Conservation (phyloP, 2,888 invertebrate species). For the Drosophila multiciliata region DNA sequence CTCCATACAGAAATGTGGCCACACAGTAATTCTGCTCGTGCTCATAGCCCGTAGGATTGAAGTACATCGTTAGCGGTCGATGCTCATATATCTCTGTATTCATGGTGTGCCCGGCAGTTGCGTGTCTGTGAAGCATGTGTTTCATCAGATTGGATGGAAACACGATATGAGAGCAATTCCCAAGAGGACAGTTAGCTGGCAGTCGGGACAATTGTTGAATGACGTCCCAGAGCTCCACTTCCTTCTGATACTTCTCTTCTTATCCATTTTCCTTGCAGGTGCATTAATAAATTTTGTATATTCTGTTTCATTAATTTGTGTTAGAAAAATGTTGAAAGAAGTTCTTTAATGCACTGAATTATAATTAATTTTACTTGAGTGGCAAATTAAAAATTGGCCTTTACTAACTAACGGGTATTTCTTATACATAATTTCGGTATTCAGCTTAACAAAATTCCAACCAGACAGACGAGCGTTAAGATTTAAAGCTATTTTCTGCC, state of each 20-base stretch:
- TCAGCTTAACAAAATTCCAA: background rate
- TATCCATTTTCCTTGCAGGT: constrained; percentile 14
- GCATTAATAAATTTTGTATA: background rate
- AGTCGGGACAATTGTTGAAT: constrained; percentile 23
- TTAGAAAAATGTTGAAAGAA: background rate
- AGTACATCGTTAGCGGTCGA: constrained; percentile 18
- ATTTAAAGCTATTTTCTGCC: constrained; percentile 2
- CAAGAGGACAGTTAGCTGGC: constrained; percentile 39
- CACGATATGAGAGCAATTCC: constrained; percentile 35
- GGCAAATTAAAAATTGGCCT: background rate
- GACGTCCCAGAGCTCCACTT: background rate
- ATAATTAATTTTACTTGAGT: background rate
- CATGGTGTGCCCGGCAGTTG: background rate
- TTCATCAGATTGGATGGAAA: constrained; percentile 52
- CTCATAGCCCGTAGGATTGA: constrained; percentile 30
- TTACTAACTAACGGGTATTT: background rate
- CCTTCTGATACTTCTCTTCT: background rate
- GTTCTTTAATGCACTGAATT: background rate
- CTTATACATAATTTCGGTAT: background rate
- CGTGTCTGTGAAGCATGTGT: constrained; percentile 49
- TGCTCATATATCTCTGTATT: constrained; percentile 29
- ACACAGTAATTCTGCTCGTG: constrained; percentile 19
- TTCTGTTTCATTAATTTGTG: background rate
- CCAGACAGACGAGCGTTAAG: background rate
- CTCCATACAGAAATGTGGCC: constrained; percentile 44